Conservation (phyloP, 2,888 invertebrate genomes). For the Tortrix viridana region DNA sequence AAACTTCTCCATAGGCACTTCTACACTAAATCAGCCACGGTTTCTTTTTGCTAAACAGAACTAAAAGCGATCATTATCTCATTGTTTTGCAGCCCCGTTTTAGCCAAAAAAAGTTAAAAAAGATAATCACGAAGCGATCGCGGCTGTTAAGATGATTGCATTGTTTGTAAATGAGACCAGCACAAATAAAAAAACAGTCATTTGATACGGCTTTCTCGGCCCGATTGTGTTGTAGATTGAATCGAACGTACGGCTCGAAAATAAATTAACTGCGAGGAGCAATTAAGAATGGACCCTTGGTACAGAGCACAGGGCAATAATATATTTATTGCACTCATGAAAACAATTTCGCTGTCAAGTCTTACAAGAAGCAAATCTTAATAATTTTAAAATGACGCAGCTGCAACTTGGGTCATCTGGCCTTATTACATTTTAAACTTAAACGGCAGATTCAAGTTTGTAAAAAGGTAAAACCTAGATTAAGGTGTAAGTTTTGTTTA, state of each 20-base stretch:
- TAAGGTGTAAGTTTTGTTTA: too few species aligned
- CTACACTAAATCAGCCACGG: constrained; percentile 29
- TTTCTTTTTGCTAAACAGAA: constrained; percentile 34
- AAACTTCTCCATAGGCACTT: constrained; percentile 18
- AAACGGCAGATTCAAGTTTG: too few species aligned
- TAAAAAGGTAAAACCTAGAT: too few species aligned
- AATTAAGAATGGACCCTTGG: constrained; percentile 26
- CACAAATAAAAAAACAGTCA: constrained; percentile 24
- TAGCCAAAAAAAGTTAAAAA: constrained; percentile 33
- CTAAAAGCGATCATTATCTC: constrained; percentile 36
- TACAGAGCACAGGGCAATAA: constrained; percentile 3
- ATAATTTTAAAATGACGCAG: too few species aligned
- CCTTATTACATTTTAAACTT: too few species aligned
- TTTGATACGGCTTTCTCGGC: constrained; percentile 29
- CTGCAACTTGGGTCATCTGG: too few species aligned
- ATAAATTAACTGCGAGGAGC: constrained; percentile 35
- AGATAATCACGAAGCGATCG: constrained; percentile 32
- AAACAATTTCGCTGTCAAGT: too few species aligned
- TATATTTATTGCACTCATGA: constrained; percentile 1
- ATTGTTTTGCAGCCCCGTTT: constrained; percentile 36
- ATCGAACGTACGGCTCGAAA: constrained; percentile 22
- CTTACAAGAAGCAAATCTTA: too few species aligned
- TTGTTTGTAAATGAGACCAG: constrained; percentile 38
- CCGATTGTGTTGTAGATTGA: constrained; percentile 36
- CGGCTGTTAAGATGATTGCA: constrained; percentile 36